Conservation (phyloP, 2,113 vertebrate genomes). For the Hippocampus comes region DNA sequence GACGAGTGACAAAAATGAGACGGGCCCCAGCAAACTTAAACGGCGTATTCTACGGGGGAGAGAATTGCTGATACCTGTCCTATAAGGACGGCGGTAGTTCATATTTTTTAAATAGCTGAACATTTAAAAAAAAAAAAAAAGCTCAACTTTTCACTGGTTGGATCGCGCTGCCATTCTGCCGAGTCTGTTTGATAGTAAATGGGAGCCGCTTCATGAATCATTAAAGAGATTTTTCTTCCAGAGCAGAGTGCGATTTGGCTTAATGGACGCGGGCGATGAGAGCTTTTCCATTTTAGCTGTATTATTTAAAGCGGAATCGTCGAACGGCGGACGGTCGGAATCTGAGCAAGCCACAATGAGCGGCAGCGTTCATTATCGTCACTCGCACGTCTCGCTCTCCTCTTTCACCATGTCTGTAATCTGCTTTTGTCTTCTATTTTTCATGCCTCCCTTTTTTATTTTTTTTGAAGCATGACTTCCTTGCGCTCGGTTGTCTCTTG, state of each 20-base stretch:
- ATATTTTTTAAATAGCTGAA: neutral
- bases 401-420: conserved; percentile 22
- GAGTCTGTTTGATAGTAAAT: conserved; percentile 32
- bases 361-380: conserved; percentile 29
- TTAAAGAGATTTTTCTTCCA: conserved; percentile 47
- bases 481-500: conserved; percentile 12
- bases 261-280: conserved; percentile 48
- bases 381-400: conserved; percentile 2
- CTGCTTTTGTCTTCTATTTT: conserved; percentile 26
- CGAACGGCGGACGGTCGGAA: conserved; percentile 30
- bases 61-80: neutral
- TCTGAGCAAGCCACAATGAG: conserved; percentile 1
- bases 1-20: too few species aligned
- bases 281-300: conserved; percentile 48
- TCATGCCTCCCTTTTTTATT: conserved; percentile 9
- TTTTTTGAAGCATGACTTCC: conserved; percentile 7
- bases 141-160: neutral
- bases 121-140: neutral
- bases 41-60: neutral
- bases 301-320: conserved; percentile 44
- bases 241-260: conserved; percentile 40
- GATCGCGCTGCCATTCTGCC: neutral
- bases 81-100: neutral
- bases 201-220: conserved; percentile 56
- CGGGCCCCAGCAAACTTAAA: too few species aligned